These are phyloP conservation scores for Holothuria scabra DNA, from an alignment of 53 echinoderm and acorn worm genomes.

Conservation along the genomic window DNA sequence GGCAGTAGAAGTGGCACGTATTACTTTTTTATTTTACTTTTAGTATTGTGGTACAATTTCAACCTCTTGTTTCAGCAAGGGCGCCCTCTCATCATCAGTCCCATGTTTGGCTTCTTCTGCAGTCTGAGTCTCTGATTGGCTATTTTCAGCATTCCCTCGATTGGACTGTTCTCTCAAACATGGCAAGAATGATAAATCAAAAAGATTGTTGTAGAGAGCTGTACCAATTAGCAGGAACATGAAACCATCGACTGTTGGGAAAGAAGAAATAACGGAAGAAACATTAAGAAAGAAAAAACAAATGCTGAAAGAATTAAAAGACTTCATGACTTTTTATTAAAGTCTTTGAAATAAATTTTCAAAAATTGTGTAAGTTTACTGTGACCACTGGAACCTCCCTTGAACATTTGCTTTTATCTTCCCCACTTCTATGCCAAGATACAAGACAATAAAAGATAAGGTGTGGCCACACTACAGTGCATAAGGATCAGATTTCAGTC, in stretches of 20 bases:
- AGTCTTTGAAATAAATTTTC: no score
- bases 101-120: slow-evolving; percentile 46
- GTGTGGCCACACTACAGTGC: no score
- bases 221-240: slow-evolving; percentile 80
- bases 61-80: slow-evolving; percentile 42
- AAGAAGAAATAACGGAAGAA: neutral
- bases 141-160: neutral
- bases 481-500: no score
- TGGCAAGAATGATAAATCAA: slow-evolving; percentile 76
- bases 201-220: slow-evolving; percentile 75
- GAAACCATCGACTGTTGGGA: slow-evolving; percentile 76
- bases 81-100: slow-evolving; percentile 51
- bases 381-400: no score
- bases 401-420: no score
- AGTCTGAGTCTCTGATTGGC: slow-evolving; percentile 8
- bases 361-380: no score
- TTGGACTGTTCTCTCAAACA: slow-evolving; percentile 50
- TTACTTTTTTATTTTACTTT: neutral
- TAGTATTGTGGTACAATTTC: slow-evolving; percentile 30
- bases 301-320: no score
- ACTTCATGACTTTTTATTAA: no score
- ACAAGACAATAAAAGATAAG: no score
- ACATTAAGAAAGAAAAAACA: no score
- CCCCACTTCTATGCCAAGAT: no score
- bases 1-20: neutral